Percentiles rank a stretch among this genome's conserved stretches.
Conservation (phyloP, 2,888 invertebrate species). For the Anthrax anthrax region DNA sequence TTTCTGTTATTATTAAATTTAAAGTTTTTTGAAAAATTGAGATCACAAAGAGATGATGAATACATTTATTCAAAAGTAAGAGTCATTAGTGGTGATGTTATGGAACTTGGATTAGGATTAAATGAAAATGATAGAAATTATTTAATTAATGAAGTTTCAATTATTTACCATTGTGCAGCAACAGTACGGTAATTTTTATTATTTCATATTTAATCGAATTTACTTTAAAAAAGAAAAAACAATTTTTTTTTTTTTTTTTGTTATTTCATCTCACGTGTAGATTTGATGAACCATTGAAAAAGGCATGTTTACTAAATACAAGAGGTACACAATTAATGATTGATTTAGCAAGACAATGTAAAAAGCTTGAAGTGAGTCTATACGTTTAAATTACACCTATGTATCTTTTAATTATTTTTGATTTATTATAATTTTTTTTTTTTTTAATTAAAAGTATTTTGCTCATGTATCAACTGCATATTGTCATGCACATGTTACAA, state of each 20-base stretch:
- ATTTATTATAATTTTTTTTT: not conserved
- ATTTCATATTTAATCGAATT: too few species aligned
- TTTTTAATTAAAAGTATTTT: conserved; percentile 33
- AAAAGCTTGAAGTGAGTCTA: conserved; percentile 51
- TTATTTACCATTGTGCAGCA: conserved; percentile 64
- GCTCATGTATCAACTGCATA: conserved; percentile 75
- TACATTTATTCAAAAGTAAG: conserved; percentile 47
- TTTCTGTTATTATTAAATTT: conserved; percentile 19
- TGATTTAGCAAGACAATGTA: conserved; percentile 58
- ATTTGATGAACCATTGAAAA: conserved; percentile 75
- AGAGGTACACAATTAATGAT: conserved; percentile 72
- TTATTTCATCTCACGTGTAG: conserved; percentile 19
- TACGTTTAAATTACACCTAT: too few species aligned
- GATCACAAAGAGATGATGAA: conserved; percentile 38
- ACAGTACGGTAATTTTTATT: conserved; percentile 35
- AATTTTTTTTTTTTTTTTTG: not conserved
- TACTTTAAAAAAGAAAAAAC: not conserved
- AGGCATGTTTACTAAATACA: conserved; percentile 74
- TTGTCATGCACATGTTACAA: conserved; percentile 71
- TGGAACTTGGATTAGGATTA: conserved; percentile 46
- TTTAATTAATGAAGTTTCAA: conserved; percentile 48
- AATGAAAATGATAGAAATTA: conserved; percentile 44
- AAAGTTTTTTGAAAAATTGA: conserved; percentile 58
- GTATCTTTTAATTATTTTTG: conserved; percentile 2
- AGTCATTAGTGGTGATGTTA: conserved; percentile 54